phyloP scores from a whole-genome alignment of 2,888 invertebrate species.

The Syrphus vitripennis region DNA sequence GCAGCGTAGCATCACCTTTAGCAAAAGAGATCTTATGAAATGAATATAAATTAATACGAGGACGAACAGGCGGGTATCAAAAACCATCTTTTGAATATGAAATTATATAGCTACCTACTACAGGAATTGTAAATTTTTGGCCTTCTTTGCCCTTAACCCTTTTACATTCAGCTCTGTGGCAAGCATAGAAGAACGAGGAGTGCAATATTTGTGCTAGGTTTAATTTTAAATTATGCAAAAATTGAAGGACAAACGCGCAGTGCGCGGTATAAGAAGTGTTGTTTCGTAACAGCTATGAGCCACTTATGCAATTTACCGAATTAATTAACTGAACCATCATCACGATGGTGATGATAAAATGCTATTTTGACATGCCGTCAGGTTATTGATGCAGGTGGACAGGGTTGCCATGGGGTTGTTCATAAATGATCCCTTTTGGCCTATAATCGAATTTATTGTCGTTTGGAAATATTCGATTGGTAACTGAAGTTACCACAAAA shows the following conservation, averaged over 20 bases:
- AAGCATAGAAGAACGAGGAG: too few relatives aligned
- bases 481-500: too few relatives aligned
- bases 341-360: constrained; percentile 37
- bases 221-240: constrained; percentile 56
- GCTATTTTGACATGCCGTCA: not conserved
- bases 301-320: constrained; percentile 57
- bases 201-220: constrained; percentile 5
- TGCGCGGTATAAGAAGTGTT: constrained; percentile 3
- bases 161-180: not conserved
- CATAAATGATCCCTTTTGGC: not conserved
- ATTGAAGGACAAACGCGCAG: constrained; percentile 40
- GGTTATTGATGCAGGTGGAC: not conserved
- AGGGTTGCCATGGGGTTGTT: not conserved
- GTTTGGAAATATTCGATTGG: not conserved
- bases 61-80: constrained; percentile 1
- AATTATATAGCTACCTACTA: too few relatives aligned
- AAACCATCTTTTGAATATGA: constrained; percentile 41
- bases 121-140: constrained; percentile 23
- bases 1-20: not conserved
- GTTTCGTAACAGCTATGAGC: constrained; percentile 22
- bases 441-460: not conserved
- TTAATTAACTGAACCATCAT: constrained; percentile 58
- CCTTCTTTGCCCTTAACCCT: not conserved
- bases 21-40: constrained; percentile 28
- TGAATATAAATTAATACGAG: constrained; percentile 62